A percentile compares a stretch with the other conserved stretches of the same genome.
phyloP scores from a whole-genome alignment of 2,888 invertebrate genomes.

The Merodon equestris region DNA sequence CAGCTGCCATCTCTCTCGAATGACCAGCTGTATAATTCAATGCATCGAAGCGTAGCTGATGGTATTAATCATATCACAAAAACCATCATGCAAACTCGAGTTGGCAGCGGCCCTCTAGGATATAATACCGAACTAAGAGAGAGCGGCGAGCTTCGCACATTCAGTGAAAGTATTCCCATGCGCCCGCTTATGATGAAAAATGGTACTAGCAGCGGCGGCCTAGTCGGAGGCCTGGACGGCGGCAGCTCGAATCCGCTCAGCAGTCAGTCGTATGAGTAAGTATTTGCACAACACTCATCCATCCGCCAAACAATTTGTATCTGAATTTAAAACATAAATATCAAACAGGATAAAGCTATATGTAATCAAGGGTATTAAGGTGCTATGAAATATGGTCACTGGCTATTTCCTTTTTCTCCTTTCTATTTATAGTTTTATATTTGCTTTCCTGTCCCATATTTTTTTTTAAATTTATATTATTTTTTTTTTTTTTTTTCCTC shows the following conservation, averaged over 20 bases:
- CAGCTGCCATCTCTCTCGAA: slow-evolving; percentile 65
- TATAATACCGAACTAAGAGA: slow-evolving; percentile 67
- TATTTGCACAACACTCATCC: slow-evolving; percentile 49
- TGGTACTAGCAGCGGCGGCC: slow-evolving; percentile 69
- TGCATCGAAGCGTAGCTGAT: slow-evolving; percentile 76
- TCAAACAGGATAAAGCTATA: no score
- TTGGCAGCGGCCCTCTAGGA: slow-evolving; percentile 70
- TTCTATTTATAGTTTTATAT: not conserved
- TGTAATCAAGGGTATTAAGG: not conserved
- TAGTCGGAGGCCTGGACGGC: slow-evolving; percentile 66
- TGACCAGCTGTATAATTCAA: slow-evolving; percentile 74
- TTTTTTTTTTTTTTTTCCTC: slow-evolving; percentile 31
- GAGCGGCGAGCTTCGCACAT: slow-evolving; percentile 74
- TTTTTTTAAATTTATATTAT: slow-evolving; percentile 8
- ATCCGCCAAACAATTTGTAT: no score
- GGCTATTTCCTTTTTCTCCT: not conserved
- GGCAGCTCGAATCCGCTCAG: slow-evolving; percentile 59
- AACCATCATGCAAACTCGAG: slow-evolving; percentile 76
- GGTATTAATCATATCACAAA: slow-evolving; percentile 78
- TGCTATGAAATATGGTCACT: not conserved
- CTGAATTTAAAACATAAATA: no score
- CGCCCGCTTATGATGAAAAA: slow-evolving; percentile 76
- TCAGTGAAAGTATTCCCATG: slow-evolving; percentile 87
- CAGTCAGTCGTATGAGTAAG: slow-evolving; percentile 75
- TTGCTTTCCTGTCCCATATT: slow-evolving; percentile 3